Conservation (phyloP, 2,797 vertebrate species). For the Melanotaenia nigrans region DNA sequence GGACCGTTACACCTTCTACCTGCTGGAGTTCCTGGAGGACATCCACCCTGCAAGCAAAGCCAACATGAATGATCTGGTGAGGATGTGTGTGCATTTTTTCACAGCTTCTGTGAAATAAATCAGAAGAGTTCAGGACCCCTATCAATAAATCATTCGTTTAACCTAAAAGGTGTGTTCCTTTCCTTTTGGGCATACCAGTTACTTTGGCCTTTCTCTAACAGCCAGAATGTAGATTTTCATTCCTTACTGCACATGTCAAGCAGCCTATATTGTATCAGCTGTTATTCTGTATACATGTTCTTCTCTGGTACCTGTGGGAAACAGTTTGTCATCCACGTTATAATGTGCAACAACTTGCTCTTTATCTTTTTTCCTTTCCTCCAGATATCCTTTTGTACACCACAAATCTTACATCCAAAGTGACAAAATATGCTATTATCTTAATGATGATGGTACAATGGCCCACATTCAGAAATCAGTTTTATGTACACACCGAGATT, state of each 20-base stretch:
- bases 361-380: too few species aligned
- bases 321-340: too few species aligned
- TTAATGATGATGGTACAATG: not conserved
- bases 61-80: conserved; percentile 97
- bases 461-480: not conserved
- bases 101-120: not conserved
- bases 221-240: too few species aligned
- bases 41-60: conserved; percentile 95
- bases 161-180: not conserved
- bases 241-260: too few species aligned
- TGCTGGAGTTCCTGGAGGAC: conserved; percentile 97
- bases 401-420: not conserved
- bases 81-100: conserved; percentile 1
- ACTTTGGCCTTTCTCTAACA: too few species aligned
- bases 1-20: conserved; percentile 98
- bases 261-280: too few species aligned
- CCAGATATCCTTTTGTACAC: too few species aligned
- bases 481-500: not conserved
- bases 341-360: too few species aligned
- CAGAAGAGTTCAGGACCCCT: not conserved
- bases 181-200: too few species aligned
- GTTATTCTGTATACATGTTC: too few species aligned
- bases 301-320: too few species aligned
- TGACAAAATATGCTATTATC: not conserved
- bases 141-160: not conserved